Conservation (phyloP, 2,888 invertebrate species). For the Lapara coniferarum region DNA sequence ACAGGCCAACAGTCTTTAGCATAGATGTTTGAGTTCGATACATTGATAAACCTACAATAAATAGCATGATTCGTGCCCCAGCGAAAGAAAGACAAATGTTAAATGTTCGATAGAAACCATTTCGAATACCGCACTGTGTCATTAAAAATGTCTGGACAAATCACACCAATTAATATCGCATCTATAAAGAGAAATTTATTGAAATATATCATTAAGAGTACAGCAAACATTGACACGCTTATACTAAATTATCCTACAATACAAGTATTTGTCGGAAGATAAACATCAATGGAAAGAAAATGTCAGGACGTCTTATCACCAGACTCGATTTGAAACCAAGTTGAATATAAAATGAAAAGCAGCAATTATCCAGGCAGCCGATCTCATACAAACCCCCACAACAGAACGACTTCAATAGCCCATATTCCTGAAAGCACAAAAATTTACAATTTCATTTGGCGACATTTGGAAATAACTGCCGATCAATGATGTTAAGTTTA, state of each 20-base stretch:
- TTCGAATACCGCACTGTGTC: constrained; percentile 27
- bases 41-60: constrained; percentile 9
- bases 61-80: neutral
- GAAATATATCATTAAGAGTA: constrained; percentile 56
- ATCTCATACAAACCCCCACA: constrained; percentile 66
- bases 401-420: constrained; percentile 66
- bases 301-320: constrained; percentile 25
- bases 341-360: constrained; percentile 49
- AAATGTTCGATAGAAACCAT: constrained; percentile 17
- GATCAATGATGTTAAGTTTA: constrained; percentile 9
- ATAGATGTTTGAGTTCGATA: constrained; percentile 8
- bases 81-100: constrained; percentile 2
- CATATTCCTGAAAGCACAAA: constrained; percentile 70
- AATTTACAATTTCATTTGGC: constrained; percentile 51
- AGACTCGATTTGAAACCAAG: constrained; percentile 25
- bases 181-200: constrained; percentile 58
- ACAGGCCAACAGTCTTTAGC: constrained; percentile 8
- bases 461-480: constrained; percentile 28
- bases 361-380: constrained; percentile 60
- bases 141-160: constrained; percentile 29
- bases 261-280: constrained; percentile 50
- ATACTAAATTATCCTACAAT: constrained; percentile 66
- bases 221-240: constrained; percentile 65
- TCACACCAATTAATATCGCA: constrained; percentile 38
- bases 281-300: constrained; percentile 36